These are phyloP conservation scores for Macroteleia sp. DNA, from an alignment of 2,888 invertebrate species.

Conservation along the genomic window DNA sequence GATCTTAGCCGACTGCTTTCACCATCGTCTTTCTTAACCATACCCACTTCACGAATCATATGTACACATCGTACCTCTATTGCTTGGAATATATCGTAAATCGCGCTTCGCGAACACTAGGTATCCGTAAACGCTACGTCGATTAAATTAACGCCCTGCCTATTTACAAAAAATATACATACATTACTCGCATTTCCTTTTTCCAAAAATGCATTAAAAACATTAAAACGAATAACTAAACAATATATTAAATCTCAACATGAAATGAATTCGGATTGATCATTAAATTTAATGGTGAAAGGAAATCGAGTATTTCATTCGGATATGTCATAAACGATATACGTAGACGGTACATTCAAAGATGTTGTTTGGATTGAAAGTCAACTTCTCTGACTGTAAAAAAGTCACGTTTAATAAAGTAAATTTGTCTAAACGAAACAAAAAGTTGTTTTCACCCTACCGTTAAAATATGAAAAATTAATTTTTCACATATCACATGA, in stretches of 20 bases:
- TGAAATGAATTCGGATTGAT: background rate
- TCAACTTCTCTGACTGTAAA: constrained; percentile 16
- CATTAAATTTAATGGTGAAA: constrained; percentile 19
- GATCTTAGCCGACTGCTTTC: constrained; percentile 42
- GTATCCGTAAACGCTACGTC: constrained; percentile 73
- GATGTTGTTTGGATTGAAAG: constrained; percentile 19
- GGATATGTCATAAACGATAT: constrained; percentile 81
- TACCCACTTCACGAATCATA: constrained; percentile 69
- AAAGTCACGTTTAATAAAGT: too few species aligned
- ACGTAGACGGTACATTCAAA: constrained; percentile 56
- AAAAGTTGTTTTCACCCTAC: constrained; percentile 18
- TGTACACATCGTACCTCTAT: constrained; percentile 76
- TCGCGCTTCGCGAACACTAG: constrained; percentile 78
- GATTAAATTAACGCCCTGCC: constrained; percentile 72
- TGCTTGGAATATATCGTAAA: constrained; percentile 78
- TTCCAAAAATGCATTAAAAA: constrained; percentile 23
- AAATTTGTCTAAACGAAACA: constrained; percentile 9
- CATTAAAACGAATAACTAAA: constrained; percentile 26
- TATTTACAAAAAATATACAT: constrained; percentile 73
- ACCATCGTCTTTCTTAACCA: constrained; percentile 44
- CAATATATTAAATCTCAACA: constrained; percentile 1
- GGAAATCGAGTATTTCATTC: constrained; percentile 52
- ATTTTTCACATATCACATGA: too few species aligned
- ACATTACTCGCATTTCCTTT: constrained; percentile 47
- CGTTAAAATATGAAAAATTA: constrained; percentile 13